Conservation (phyloP, 2,888 invertebrate species). For the Acanthosoma haemorrhoidale region DNA sequence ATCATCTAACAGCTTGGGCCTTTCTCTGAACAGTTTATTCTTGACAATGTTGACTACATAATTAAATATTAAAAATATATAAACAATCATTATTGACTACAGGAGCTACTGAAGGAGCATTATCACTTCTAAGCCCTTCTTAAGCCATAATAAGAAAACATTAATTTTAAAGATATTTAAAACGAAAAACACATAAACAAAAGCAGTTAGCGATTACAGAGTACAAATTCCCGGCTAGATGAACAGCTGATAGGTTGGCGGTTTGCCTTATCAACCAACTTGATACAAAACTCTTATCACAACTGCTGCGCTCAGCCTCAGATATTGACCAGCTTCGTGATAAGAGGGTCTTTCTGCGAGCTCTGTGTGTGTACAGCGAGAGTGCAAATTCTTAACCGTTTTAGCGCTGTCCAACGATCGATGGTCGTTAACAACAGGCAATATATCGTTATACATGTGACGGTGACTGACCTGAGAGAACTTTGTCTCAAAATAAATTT, state of each 20-base stretch:
- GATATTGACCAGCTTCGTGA: too few species aligned
- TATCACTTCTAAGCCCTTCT: background rate
- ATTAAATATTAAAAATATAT: slow-evolving; percentile 9
- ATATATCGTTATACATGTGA: too few species aligned
- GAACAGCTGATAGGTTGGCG: slow-evolving; percentile 1
- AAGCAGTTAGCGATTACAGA: too few species aligned
- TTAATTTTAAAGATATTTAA: background rate
- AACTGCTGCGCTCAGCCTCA: too few species aligned
- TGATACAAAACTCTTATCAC: background rate
- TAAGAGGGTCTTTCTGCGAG: too few species aligned
- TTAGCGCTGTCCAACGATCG: too few species aligned
- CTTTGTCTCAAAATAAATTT: too few species aligned
- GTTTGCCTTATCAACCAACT: background rate
- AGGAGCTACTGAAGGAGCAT: background rate
- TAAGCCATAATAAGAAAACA: background rate
- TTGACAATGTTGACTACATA: background rate
- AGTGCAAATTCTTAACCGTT: too few species aligned
- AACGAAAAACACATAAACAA: too few species aligned
- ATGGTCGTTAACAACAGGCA: too few species aligned
- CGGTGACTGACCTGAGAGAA: too few species aligned
- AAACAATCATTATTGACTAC: slow-evolving; percentile 23
- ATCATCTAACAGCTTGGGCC: background rate
- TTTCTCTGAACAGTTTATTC: background rate
- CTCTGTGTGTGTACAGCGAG: too few species aligned
- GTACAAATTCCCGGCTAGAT: background rate